phyloP scores from a whole-genome alignment of 1,140 invertebrate genomes.

The Rhagoletis pomonella region DNA sequence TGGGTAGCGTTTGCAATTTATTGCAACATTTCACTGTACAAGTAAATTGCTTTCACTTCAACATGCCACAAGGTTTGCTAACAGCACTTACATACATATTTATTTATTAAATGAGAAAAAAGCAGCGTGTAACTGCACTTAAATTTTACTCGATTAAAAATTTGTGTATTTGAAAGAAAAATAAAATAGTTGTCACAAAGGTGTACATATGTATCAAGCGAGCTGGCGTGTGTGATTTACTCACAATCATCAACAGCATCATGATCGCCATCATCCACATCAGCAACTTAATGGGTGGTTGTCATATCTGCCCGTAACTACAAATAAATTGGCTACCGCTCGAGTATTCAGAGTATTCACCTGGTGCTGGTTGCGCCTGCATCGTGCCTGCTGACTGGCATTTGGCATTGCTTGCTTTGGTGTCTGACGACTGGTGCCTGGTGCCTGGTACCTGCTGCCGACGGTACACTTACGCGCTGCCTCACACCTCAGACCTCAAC shows the following conservation, averaged over 20 bases:
- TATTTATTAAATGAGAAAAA: not conserved
- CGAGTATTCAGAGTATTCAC: not conserved
- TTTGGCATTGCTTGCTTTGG: not conserved
- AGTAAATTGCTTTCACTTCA: conserved; percentile 40
- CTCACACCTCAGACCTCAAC: not conserved
- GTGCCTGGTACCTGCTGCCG: conserved; percentile 16
- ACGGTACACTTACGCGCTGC: not conserved
- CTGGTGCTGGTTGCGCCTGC: not conserved
- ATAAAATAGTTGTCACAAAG: too few species aligned
- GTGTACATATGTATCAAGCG: too few species aligned
- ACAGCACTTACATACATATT: conserved; percentile 1
- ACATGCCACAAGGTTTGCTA: conserved; percentile 1
- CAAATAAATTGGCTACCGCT: not conserved
- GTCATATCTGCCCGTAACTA: not conserved
- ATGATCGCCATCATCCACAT: not conserved
- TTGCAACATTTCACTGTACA: conserved; percentile 41
- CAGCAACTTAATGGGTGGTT: conserved; percentile 15
- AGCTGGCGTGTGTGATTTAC: too few species aligned
- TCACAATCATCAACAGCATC: not conserved
- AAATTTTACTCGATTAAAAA: not conserved
- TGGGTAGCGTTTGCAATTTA: conserved; percentile 24
- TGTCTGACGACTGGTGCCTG: not conserved
- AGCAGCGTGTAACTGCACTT: not conserved
- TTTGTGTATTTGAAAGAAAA: not conserved
- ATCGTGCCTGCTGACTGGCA: too few species aligned